Percentiles rank a stretch among this genome's conserved stretches.
These are phyloP conservation scores for Malacoraja senta DNA, from an alignment of 2,797 vertebrate species.

Conservation along the genomic window DNA sequence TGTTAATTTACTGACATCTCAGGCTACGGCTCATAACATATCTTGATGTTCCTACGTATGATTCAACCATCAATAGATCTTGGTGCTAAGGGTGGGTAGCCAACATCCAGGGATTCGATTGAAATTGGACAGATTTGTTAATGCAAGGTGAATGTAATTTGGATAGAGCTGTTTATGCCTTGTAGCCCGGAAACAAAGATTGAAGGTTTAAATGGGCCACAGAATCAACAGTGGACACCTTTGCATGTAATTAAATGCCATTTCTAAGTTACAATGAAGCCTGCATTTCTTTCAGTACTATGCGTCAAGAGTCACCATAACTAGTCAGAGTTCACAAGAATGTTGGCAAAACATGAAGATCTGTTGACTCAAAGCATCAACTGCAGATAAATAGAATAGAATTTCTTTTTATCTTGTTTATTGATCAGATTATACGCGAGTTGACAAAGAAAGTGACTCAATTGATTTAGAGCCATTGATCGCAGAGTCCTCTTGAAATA, in stretches of 20 bases:
- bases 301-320: not conserved
- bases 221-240: not conserved
- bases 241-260: not conserved
- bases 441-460: not conserved
- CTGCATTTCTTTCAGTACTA: not conserved
- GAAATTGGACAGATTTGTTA: not conserved
- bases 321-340: not conserved
- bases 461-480: slow-evolving; percentile 26
- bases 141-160: not conserved
- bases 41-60: not conserved
- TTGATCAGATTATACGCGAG: slow-evolving; percentile 2
- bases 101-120: not conserved
- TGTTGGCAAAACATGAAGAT: not conserved
- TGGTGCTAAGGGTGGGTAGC: not conserved
- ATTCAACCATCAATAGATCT: not conserved
- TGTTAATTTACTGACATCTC: not conserved
- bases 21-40: not conserved
- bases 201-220: not conserved
- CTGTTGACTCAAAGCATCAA: not conserved
- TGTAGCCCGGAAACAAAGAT: not conserved
- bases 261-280: not conserved
- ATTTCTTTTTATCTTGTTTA: slow-evolving; percentile 1
- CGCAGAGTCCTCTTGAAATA: not conserved
- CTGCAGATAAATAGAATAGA: not conserved
- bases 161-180: not conserved